phyloP scores from a whole-genome alignment of 2,888 invertebrate genomes.

The Suillia variegata region DNA sequence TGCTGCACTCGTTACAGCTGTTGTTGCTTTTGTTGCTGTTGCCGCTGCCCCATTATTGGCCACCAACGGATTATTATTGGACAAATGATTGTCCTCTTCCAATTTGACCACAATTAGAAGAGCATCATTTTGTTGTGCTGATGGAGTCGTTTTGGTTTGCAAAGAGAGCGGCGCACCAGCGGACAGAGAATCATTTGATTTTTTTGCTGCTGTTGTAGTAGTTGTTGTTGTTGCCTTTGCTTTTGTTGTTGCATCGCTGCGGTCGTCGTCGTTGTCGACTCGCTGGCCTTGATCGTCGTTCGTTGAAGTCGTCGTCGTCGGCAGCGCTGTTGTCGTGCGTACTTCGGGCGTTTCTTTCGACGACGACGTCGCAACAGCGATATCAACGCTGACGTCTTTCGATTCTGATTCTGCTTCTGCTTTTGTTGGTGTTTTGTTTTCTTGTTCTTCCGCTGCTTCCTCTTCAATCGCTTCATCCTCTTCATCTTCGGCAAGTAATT shows the following conservation, averaged over 20 bases:
- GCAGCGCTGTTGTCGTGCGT: constrained; percentile 10
- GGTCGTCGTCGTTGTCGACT: constrained; percentile 15
- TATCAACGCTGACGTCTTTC: background rate
- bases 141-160: no score
- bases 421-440: constrained; percentile 9
- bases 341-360: constrained; percentile 17
- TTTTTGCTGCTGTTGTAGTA: no score
- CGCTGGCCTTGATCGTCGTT: constrained; percentile 19
- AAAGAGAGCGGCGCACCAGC: constrained; percentile 18
- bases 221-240: no score
- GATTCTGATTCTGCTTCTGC: constrained; percentile 12
- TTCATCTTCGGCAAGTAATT: constrained; percentile 9
- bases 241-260: constrained; percentile 25
- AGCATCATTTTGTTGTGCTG: no score
- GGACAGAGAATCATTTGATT: background rate
- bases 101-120: constrained; percentile 21
- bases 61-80: no score
- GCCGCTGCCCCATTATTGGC: no score
- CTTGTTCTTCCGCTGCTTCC: constrained; percentile 6
- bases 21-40: constrained; percentile 22
- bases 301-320: background rate
- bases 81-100: constrained; percentile 14
- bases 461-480: background rate
- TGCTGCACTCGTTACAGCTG: constrained; percentile 24
- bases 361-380: constrained; percentile 4